Evolutionary conservation across 2,113 vertebrate genomes (phyloP).

Genomic region (Dicerorhinus sumatrensis): DNA sequence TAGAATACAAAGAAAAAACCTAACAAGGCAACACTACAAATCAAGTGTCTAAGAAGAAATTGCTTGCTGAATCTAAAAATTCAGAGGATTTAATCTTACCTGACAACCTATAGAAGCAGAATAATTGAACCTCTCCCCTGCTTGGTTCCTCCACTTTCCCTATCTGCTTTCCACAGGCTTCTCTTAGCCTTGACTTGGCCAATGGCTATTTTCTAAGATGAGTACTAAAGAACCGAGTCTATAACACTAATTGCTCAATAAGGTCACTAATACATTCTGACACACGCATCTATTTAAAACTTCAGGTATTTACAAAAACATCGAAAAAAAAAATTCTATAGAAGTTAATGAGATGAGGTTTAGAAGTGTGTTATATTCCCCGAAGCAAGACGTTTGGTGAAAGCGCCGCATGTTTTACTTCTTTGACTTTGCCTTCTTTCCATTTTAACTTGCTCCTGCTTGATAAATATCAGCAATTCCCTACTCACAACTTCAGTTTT

Average conservation of each 20-base stretch:
- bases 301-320: neutral
- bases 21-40: neutral
- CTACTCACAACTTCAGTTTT: neutral
- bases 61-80: slow-evolving; percentile 36
- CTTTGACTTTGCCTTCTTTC: slow-evolving; percentile 47
- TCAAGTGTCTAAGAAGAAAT: slow-evolving; percentile 14
- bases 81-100: slow-evolving; percentile 51
- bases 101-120: slow-evolving; percentile 10
- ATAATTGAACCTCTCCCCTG: neutral
- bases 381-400: slow-evolving; percentile 35
- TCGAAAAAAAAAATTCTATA: neutral
- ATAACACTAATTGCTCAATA: neutral
- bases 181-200: neutral
- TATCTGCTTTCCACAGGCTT: neutral
- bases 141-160: neutral
- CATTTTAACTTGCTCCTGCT: slow-evolving; percentile 6
- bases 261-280: slow-evolving; percentile 6
- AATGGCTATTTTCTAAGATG: slow-evolving; percentile 33
- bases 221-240: neutral
- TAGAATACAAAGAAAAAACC: slow-evolving; percentile 15
- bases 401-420: neutral
- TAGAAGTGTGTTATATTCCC: neutral
- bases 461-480: slow-evolving; percentile 52
- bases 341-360: slow-evolving; percentile 14
- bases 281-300: neutral